Evolutionary conservation across 2,888 invertebrate species (phyloP).

Genomic region (Mythimna ferrago): DNA sequence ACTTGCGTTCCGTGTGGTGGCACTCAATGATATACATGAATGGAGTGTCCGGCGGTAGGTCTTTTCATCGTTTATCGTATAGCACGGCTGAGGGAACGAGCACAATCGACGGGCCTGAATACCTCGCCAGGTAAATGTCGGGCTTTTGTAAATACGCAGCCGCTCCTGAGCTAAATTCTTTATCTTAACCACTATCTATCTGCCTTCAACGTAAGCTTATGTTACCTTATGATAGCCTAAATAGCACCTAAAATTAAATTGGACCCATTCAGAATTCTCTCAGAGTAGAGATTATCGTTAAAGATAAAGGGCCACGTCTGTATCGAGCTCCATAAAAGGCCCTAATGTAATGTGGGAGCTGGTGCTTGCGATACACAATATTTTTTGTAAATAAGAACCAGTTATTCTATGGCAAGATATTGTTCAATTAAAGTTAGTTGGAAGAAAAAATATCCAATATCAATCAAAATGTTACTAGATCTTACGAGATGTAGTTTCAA

Average conservation of each 20-base stretch:
- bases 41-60: slow-evolving; percentile 84
- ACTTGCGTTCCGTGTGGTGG: slow-evolving; percentile 71
- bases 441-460: slow-evolving; percentile 28
- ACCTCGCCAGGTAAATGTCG: slow-evolving; percentile 74
- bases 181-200: slow-evolving; percentile 71
- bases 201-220: slow-evolving; percentile 33
- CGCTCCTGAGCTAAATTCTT: slow-evolving; percentile 67
- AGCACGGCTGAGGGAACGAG: slow-evolving; percentile 76
- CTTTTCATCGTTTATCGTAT: slow-evolving; percentile 85
- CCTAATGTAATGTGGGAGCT: slow-evolving; percentile 53
- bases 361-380: slow-evolving; percentile 48
- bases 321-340: slow-evolving; percentile 49
- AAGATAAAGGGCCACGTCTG: slow-evolving; percentile 54
- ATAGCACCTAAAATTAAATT: slow-evolving; percentile 65
- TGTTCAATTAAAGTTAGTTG: slow-evolving; percentile 12
- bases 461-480: slow-evolving; percentile 29
- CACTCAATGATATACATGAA: slow-evolving; percentile 85
- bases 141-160: slow-evolving; percentile 71
- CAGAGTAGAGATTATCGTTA: slow-evolving; percentile 57
- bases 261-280: slow-evolving; percentile 58
- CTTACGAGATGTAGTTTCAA: slow-evolving; percentile 23
- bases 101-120: slow-evolving; percentile 80
- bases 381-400: slow-evolving; percentile 44
- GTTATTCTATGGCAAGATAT: slow-evolving; percentile 33
- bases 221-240: slow-evolving; percentile 50